phyloP scores from a whole-genome alignment of 2,797 vertebrate species.

The Momotus momota region DNA sequence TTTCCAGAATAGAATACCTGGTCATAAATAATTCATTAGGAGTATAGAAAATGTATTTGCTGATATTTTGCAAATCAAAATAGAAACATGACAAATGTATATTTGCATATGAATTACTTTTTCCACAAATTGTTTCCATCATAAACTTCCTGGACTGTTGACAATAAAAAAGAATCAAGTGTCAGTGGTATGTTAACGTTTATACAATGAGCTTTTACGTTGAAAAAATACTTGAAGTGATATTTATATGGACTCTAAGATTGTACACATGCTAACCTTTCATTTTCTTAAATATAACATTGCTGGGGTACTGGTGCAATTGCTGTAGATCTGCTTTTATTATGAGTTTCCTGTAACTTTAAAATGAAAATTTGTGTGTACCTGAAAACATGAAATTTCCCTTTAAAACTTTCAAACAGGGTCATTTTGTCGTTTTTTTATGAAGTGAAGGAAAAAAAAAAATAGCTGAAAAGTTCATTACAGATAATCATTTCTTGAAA shows the following conservation, averaged over 20 bases:
- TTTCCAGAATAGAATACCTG: background rate
- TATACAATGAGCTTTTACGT: background rate
- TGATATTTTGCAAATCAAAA: constrained; percentile 11
- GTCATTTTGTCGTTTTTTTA: background rate
- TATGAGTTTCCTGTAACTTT: background rate
- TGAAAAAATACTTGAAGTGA: background rate
- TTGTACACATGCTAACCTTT: background rate
- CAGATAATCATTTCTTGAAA: background rate
- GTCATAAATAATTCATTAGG: constrained; percentile 54
- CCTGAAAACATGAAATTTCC: background rate
- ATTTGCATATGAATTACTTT: background rate
- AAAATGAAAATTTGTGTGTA: background rate
- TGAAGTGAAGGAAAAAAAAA: background rate
- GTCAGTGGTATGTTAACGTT: background rate
- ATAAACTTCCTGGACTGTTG: background rate
- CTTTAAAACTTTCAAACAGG: background rate
- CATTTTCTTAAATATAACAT: background rate
- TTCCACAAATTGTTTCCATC: background rate
- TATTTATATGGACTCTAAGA: background rate
- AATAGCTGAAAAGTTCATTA: background rate
- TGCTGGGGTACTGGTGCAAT: background rate
- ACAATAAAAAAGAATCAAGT: background rate
- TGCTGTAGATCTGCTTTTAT: background rate
- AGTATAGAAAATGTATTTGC: background rate
- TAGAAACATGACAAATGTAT: background rate